These are phyloP conservation scores for Dasypogon diadema DNA, from an alignment of 2,888 invertebrate genomes.

Conservation along the genomic window DNA sequence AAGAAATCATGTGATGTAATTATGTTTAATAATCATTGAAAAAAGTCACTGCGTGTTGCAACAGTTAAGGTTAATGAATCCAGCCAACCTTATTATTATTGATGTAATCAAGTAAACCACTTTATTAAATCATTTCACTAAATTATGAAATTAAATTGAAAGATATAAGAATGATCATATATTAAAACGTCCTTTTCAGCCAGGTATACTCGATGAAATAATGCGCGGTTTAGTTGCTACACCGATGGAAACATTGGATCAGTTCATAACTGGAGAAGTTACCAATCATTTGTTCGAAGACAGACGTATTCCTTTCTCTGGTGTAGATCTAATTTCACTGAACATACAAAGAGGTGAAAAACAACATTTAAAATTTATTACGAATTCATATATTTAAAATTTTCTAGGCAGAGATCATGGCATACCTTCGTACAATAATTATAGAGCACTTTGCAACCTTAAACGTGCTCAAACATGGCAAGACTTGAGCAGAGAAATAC, in stretches of 20 bases:
- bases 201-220: conserved; percentile 86
- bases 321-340: conserved; percentile 90
- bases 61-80: no score
- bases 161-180: no score
- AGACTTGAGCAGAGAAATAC: conserved; percentile 88
- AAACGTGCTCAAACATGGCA: conserved; percentile 87
- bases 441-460: conserved; percentile 89
- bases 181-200: no score
- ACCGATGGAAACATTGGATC: conserved; percentile 93
- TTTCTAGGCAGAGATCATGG: conserved; percentile 84
- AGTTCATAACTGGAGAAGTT: conserved; percentile 93
- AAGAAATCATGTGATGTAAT: no score
- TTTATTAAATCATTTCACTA: no score
- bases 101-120: no score
- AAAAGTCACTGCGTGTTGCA: no score
- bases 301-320: conserved; percentile 88
- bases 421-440: conserved; percentile 89
- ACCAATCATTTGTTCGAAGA: conserved; percentile 96
- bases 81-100: no score
- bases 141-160: no score
- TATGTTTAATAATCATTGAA: no score
- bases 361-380: background rate
- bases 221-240: conserved; percentile 87
- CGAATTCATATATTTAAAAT: no score
- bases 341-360: conserved; percentile 81